phyloP scores from a whole-genome alignment of 2,797 vertebrate genomes.

The Mallotus villosus region DNA sequence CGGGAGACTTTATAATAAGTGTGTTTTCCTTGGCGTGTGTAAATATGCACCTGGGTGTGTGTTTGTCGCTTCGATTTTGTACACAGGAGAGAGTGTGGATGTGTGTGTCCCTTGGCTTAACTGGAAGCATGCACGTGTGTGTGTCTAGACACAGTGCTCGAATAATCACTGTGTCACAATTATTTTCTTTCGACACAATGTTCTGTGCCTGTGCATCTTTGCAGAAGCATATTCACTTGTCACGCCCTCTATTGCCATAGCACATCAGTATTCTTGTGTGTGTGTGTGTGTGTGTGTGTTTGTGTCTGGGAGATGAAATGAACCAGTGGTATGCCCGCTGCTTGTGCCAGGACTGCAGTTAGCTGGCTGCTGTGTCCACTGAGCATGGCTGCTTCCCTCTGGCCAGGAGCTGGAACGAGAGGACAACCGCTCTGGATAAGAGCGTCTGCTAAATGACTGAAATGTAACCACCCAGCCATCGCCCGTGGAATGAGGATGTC shows the following conservation, averaged over 20 bases:
- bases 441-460: too few relatives aligned
- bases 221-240: background rate
- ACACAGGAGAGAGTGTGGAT: background rate
- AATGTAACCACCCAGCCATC: conserved; percentile 2
- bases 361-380: conserved; percentile 13
- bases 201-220: background rate
- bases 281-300: background rate
- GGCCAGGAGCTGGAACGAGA: conserved; percentile 1
- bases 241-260: background rate
- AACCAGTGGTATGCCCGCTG: conserved; percentile 16
- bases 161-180: background rate
- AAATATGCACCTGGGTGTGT: background rate
- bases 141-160: background rate
- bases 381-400: conserved; percentile 6
- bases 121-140: conserved; percentile 43
- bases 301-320: conserved; percentile 9
- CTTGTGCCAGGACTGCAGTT: background rate
- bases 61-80: background rate
- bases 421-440: too few relatives aligned
- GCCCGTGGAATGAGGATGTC: conserved; percentile 20
- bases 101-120: background rate
- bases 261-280: background rate
- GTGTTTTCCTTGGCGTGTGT: too few relatives aligned
- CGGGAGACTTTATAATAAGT: too few relatives aligned
- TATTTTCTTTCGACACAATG: background rate